These are phyloP conservation scores for Vicugna pacos DNA, from an alignment of 2,113 vertebrate species.

Conservation along the genomic window DNA sequence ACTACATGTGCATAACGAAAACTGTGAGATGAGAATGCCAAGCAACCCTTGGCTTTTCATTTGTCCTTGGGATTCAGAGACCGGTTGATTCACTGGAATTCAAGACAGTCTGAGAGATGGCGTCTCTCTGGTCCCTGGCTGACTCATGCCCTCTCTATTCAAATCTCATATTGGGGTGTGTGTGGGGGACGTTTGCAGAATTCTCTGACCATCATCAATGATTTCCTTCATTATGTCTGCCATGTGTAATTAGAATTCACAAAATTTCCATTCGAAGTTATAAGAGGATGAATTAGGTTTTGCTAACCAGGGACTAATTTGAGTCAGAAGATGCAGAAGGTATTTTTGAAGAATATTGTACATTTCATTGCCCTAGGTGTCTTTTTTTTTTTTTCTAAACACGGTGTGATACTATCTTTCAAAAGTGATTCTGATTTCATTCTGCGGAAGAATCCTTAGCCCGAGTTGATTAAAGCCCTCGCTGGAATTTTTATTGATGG, in stretches of 20 bases:
- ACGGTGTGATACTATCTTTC: neutral
- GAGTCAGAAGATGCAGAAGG: neutral
- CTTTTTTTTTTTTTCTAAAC: neutral
- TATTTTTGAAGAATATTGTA: neutral
- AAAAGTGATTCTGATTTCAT: fast-evolving
- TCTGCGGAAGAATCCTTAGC: fast-evolving
- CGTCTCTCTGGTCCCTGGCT: neutral
- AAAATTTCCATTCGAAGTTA: neutral
- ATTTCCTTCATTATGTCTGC: neutral
- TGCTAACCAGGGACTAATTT: neutral
- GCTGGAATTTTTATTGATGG: neutral
- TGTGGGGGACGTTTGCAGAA: neutral
- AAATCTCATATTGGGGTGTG: too few species aligned
- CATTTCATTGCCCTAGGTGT: fast-evolving
- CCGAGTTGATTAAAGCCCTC: fast-evolving
- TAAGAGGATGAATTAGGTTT: neutral
- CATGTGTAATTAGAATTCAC: neutral
- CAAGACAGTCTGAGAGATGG: too few species aligned
- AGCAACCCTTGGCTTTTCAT: neutral
- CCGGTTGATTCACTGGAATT: neutral
- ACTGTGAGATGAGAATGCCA: neutral
- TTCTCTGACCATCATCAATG: too few species aligned
- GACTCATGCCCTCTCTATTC: too few species aligned
- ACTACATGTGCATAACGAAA: neutral
- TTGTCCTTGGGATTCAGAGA: neutral